Percentiles rank a stretch among this genome's conserved stretches.
Evolutionary conservation across 2,113 vertebrate species (phyloP).

Genomic region (Malaclemys terrapin): DNA sequence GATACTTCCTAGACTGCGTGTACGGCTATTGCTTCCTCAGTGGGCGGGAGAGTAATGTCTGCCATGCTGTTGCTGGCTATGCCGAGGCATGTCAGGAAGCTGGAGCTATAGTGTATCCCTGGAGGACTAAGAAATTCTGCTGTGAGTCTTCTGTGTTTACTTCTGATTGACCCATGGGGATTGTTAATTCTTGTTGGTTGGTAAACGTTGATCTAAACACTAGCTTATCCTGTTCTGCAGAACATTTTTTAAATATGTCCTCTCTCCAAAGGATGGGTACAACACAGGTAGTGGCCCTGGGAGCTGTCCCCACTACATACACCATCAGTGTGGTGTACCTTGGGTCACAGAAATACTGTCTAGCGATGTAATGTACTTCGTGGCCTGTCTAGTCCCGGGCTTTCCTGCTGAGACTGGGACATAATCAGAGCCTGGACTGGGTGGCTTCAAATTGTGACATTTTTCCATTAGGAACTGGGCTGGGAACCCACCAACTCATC

Average conservation of each 20-base stretch:
- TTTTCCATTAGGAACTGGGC: neutral
- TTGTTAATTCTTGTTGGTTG: neutral
- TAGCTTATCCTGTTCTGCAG: neutral
- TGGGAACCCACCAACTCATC: neutral
- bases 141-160: conserved; percentile 74
- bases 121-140: conserved; percentile 79
- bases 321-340: neutral
- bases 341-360: neutral
- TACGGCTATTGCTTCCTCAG: conserved; percentile 81
- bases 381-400: neutral
- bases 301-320: neutral
- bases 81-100: conserved; percentile 71
- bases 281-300: neutral
- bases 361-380: neutral
- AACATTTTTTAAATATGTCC: neutral
- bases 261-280: neutral
- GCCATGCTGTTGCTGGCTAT: conserved; percentile 79
- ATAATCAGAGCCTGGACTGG: neutral
- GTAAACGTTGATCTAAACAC: neutral
- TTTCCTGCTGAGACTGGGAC: neutral
- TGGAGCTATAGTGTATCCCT: conserved; percentile 74
- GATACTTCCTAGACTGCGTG: conserved; percentile 77
- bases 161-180: too few species aligned
- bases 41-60: conserved; percentile 78
- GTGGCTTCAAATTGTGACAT: neutral